These are phyloP conservation scores for Calephelis perditalis DNA, from an alignment of 2,888 invertebrate genomes.

Conservation along the genomic window DNA sequence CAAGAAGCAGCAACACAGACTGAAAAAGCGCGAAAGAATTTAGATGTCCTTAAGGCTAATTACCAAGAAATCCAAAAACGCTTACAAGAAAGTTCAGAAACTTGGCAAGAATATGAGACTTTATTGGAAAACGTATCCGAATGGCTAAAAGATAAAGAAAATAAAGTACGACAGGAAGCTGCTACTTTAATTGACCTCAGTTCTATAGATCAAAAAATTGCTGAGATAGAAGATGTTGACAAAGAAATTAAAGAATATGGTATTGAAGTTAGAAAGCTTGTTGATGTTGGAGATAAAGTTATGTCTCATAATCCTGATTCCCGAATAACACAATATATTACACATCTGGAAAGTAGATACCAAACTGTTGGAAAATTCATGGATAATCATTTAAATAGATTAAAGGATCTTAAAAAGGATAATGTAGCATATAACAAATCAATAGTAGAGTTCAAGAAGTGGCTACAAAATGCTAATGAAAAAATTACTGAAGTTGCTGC, in stretches of 20 bases:
- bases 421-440: slow-evolving; percentile 83
- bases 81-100: slow-evolving; percentile 83
- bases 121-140: slow-evolving; percentile 84
- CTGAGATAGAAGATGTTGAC: slow-evolving; percentile 80
- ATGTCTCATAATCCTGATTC: slow-evolving; percentile 89
- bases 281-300: slow-evolving; percentile 83
- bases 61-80: slow-evolving; percentile 82
- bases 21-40: slow-evolving; percentile 82
- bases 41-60: slow-evolving; percentile 83
- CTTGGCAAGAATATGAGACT: slow-evolving; percentile 90
- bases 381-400: slow-evolving; percentile 82
- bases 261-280: slow-evolving; percentile 82
- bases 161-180: slow-evolving; percentile 84
- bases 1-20: slow-evolving; percentile 83
- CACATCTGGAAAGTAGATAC: slow-evolving; percentile 86
- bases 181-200: slow-evolving; percentile 83
- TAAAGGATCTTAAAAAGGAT: slow-evolving; percentile 84
- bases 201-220: slow-evolving; percentile 83
- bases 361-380: slow-evolving; percentile 86
- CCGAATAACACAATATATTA: slow-evolving; percentile 87
- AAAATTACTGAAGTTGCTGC: slow-evolving; percentile 85
- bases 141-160: slow-evolving; percentile 90
- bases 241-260: slow-evolving; percentile 81
- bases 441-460: slow-evolving; percentile 84
- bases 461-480: slow-evolving; percentile 86